A percentile compares a stretch with the other conserved stretches of the same genome.
Conservation (phyloP, 37 sponge, comb jelly and placozoan genomes). For the Cladorhizidae sp. region DNA sequence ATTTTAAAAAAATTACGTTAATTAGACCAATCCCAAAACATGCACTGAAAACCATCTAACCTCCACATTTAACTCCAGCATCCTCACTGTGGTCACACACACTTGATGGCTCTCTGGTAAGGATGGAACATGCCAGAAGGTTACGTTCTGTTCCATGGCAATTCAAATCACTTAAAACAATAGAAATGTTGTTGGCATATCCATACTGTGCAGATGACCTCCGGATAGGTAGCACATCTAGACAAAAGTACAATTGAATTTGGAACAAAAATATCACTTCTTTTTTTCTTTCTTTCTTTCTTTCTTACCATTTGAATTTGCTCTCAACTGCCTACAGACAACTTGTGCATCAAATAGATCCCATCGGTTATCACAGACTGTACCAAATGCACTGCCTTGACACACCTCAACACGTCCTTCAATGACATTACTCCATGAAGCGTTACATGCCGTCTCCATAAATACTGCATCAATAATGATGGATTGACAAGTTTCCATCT, state of each 20-base stretch:
- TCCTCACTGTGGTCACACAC: slow-evolving; percentile 28
- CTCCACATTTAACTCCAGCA: slow-evolving; percentile 33
- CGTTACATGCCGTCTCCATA: neutral
- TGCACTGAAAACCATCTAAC: neutral
- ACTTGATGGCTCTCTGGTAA: neutral
- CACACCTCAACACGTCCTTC: slow-evolving; percentile 40
- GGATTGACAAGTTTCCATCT: neutral
- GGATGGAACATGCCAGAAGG: neutral
- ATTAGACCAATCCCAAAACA: too few relatives aligned
- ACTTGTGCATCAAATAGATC: slow-evolving; percentile 21
- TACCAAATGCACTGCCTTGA: slow-evolving; percentile 16
- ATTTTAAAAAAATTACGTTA: neutral
- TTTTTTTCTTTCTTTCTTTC: neutral
- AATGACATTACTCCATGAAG: neutral
- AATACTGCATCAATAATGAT: neutral
- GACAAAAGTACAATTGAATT: neutral
- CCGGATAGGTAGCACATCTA: slow-evolving; percentile 16
- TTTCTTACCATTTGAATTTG: slow-evolving; percentile 2
- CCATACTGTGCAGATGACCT: neutral
- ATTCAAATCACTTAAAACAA: neutral
- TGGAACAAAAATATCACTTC: neutral
- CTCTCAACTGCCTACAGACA: slow-evolving; percentile 16
- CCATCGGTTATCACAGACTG: slow-evolving; percentile 39
- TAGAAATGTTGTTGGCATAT: neutral
- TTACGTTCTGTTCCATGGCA: slow-evolving; percentile 2